These are phyloP conservation scores for Aurelia sp. DNA, from an alignment of 30 jellyfish, hydroid and myxozoan species.

Conservation along the genomic window DNA sequence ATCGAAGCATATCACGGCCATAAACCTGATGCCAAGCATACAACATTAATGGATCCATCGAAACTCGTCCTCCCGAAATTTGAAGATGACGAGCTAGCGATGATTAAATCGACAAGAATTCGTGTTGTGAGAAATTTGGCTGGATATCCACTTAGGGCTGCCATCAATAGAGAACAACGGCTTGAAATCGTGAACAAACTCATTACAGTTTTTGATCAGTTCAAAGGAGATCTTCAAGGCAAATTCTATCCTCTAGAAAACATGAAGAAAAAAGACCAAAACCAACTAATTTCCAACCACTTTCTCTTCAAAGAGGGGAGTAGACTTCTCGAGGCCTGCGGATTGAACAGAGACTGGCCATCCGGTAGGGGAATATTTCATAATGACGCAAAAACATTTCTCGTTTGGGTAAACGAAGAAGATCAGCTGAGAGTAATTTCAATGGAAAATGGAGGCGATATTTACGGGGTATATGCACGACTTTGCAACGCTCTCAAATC, in stretches of 20 bases:
- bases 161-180: no score
- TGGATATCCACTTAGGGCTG: constrained; percentile 6
- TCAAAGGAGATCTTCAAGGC: constrained; percentile 35
- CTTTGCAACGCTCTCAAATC: constrained; percentile 70
- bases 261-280: constrained; percentile 78
- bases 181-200: no score
- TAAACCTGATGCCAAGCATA: no score
- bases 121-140: constrained; percentile 70
- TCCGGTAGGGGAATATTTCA: constrained; percentile 91
- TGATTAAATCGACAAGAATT: constrained; percentile 39
- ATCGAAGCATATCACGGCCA: no score
- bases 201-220: no score
- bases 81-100: no score
- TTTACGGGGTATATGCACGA: constrained; percentile 68
- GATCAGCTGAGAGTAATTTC: constrained; percentile 84
- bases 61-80: no score
- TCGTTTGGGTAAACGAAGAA: constrained; percentile 86
- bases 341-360: constrained; percentile 93
- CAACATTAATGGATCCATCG: no score
- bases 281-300: constrained; percentile 70
- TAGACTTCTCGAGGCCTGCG: constrained; percentile 65
- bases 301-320: constrained; percentile 82
- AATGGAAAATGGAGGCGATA: constrained; percentile 86
- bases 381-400: constrained; percentile 68
- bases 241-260: constrained; percentile 69